These are phyloP conservation scores for Microplitis manilae DNA, from an alignment of 2,888 invertebrate species.

Conservation along the genomic window DNA sequence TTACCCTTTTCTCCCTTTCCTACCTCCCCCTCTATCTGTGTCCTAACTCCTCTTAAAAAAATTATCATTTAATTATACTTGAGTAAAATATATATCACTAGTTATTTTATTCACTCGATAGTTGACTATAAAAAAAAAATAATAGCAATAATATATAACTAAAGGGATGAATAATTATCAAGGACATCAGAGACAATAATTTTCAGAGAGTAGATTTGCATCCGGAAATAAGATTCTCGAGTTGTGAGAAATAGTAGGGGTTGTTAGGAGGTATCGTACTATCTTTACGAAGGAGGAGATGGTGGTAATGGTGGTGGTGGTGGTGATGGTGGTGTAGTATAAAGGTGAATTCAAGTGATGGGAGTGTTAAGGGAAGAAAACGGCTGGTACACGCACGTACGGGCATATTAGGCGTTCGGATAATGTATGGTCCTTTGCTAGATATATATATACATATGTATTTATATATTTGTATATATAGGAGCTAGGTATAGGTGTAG, in stretches of 20 bases:
- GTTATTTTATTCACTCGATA: conserved; percentile 6
- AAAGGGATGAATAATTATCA: neutral
- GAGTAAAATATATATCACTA: neutral
- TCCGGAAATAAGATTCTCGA: conserved; percentile 66
- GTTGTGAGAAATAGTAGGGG: conserved; percentile 53
- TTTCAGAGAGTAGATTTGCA: conserved; percentile 12
- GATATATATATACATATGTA: conserved; percentile 37
- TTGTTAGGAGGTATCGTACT: conserved; percentile 55
- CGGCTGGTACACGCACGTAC: conserved; percentile 68
- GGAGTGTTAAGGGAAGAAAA: conserved; percentile 18
- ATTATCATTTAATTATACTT: conserved; percentile 14
- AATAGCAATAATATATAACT: neutral
- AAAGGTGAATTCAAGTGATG: conserved; percentile 48
- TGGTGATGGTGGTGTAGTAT: neutral
- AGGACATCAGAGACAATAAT: conserved; percentile 6
- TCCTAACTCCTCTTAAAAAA: conserved; percentile 7
- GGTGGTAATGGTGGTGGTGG: conserved; percentile 1
- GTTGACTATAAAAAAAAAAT: conserved; percentile 11
- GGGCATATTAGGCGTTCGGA: conserved; percentile 64
- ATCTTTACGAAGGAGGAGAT: conserved; percentile 39
- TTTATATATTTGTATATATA: conserved; percentile 20
- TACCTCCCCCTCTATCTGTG: neutral
- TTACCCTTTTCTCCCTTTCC: neutral
- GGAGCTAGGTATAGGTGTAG: conserved; percentile 24
- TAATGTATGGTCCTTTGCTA: conserved; percentile 62